phyloP scores from a whole-genome alignment of 2,797 vertebrate species.

The Amniataba percoides region DNA sequence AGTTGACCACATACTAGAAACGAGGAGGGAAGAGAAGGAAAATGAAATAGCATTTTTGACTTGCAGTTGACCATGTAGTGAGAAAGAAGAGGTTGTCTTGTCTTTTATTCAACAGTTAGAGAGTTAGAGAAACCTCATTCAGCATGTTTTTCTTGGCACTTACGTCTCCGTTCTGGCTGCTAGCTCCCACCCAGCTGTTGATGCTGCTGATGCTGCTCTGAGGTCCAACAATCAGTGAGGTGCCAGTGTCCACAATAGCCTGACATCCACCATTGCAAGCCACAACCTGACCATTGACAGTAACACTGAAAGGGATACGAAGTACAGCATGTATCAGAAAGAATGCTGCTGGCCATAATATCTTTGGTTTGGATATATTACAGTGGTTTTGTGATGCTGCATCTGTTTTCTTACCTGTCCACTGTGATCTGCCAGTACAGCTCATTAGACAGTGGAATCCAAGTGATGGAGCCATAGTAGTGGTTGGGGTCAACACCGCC shows the following conservation, averaged over 20 bases:
- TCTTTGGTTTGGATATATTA: neutral
- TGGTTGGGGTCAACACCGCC: slow-evolving; percentile 63
- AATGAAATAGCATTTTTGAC: too few relatives aligned
- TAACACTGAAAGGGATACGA: slow-evolving; percentile 51
- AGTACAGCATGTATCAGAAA: neutral
- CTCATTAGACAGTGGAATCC: slow-evolving; percentile 71
- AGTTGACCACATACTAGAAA: slow-evolving; percentile 55
- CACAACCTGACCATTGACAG: slow-evolving; percentile 61
- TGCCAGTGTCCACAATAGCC: slow-evolving; percentile 73
- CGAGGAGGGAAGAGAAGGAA: neutral
- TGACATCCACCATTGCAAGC: slow-evolving; percentile 64
- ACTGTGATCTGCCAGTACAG: slow-evolving; percentile 75
- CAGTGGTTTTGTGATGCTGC: neutral
- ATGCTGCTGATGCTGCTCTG: slow-evolving; percentile 56
- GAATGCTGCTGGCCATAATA: too few relatives aligned
- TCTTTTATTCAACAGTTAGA: too few relatives aligned
- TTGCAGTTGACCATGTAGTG: too few relatives aligned
- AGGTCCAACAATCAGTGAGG: slow-evolving; percentile 65
- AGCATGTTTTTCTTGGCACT: slow-evolving; percentile 4
- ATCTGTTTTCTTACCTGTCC: slow-evolving; percentile 51
- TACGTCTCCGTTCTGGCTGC: slow-evolving; percentile 47
- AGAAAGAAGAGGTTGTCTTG: too few relatives aligned
- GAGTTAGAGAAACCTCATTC: neutral
- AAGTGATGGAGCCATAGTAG: slow-evolving; percentile 63
- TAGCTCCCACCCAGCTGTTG: slow-evolving; percentile 33